These are phyloP conservation scores for Drosophila pachea DNA, from an alignment of 1,140 invertebrate species.

Conservation along the genomic window DNA sequence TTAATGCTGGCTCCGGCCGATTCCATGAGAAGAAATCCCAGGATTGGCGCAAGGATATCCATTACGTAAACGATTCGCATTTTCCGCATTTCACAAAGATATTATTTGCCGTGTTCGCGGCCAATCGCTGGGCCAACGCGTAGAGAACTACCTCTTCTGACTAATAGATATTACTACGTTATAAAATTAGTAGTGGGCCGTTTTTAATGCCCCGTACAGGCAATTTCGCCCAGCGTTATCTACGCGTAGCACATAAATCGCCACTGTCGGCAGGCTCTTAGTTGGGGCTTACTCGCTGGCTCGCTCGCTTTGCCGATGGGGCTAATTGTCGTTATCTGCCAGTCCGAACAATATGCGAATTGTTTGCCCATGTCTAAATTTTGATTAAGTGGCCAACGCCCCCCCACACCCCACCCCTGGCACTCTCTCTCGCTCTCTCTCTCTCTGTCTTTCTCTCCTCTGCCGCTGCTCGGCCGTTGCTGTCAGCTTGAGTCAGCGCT, in stretches of 20 bases:
- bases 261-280: slow-evolving; percentile 17
- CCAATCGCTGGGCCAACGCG: slow-evolving; percentile 59
- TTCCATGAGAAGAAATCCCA: slow-evolving; percentile 20
- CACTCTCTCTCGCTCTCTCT: too few species aligned
- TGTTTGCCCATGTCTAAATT: slow-evolving; percentile 69
- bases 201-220: slow-evolving; percentile 70
- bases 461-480: neutral
- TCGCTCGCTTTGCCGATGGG: slow-evolving; percentile 35
- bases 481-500: slow-evolving; percentile 45
- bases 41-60: slow-evolving; percentile 5
- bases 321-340: slow-evolving; percentile 65
- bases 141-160: slow-evolving; percentile 48
- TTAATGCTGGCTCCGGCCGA: slow-evolving; percentile 9
- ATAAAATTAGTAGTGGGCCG: slow-evolving; percentile 72
- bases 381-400: slow-evolving; percentile 70
- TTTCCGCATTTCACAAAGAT: neutral
- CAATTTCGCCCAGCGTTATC: slow-evolving; percentile 56
- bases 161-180: slow-evolving; percentile 75
- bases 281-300: slow-evolving; percentile 40
- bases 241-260: slow-evolving; percentile 43
- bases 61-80: neutral
- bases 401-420: too few species aligned
- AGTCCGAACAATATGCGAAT: slow-evolving; percentile 42
- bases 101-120: slow-evolving; percentile 31
- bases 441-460: too few species aligned